These are phyloP conservation scores for Protaetia brevitarsis DNA, from an alignment of 1,140 invertebrate genomes.

Conservation along the genomic window DNA sequence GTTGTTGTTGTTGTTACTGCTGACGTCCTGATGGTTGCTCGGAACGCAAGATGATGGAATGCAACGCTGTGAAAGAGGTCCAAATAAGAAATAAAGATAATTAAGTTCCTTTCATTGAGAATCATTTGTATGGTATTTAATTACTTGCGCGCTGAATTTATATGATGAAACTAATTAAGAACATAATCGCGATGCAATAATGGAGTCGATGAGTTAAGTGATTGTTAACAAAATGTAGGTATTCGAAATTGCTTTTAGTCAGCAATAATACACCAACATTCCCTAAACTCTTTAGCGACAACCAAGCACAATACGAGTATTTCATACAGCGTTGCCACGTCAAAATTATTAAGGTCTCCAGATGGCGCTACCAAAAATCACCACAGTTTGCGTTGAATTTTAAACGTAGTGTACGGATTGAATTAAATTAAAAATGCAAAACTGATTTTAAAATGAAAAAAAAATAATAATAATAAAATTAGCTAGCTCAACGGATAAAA, in stretches of 20 bases:
- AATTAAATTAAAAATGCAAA: too few species aligned
- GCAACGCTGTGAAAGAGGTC: background rate
- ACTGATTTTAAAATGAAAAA: too few species aligned
- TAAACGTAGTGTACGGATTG: too few species aligned
- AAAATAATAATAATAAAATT: too few species aligned
- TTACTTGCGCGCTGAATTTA: background rate
- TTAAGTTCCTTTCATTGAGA: background rate
- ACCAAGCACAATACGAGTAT: too few species aligned
- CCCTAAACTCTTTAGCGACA: too few species aligned
- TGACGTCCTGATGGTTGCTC: background rate
- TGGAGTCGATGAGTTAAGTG: background rate
- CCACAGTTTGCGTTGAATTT: too few species aligned
- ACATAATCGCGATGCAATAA: conserved; percentile 1
- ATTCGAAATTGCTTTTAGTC: background rate
- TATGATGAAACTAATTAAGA: conserved; percentile 4
- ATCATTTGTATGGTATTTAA: conserved; percentile 2
- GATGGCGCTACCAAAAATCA: too few species aligned
- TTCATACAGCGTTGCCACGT: too few species aligned
- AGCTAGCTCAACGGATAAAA: too few species aligned
- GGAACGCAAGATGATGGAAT: background rate
- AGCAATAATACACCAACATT: too few species aligned
- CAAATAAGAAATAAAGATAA: conserved; percentile 14
- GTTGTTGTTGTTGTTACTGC: background rate
- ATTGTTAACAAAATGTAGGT: background rate
- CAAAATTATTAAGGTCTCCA: too few species aligned